These are phyloP conservation scores for Pomacea maculata DNA, from an alignment of 1,140 invertebrate species.

Conservation along the genomic window DNA sequence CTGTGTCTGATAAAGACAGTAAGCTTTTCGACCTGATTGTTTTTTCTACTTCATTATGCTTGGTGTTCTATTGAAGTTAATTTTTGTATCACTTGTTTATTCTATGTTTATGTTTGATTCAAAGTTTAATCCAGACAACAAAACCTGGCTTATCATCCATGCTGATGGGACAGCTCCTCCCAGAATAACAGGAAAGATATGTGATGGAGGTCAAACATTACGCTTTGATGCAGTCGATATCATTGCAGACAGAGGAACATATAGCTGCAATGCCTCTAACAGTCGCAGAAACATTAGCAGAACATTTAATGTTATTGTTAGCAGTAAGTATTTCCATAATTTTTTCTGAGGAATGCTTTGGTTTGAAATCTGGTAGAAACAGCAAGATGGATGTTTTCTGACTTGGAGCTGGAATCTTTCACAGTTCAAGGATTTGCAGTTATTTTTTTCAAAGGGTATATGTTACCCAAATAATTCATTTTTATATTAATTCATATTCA, in stretches of 20 bases:
- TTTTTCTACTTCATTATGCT: too few relatives aligned
- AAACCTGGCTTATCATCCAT: not conserved
- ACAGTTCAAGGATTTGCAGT: not conserved
- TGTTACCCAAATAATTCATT: not conserved
- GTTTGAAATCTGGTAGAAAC: not conserved
- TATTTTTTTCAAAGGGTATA: not conserved
- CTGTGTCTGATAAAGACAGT: too few relatives aligned
- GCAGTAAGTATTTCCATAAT: not conserved
- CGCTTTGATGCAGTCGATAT: not conserved
- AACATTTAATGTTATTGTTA: not conserved
- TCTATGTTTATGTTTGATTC: not conserved
- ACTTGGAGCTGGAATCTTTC: not conserved
- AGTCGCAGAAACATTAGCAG: not conserved
- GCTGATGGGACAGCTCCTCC: not conserved
- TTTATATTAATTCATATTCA: not conserved
- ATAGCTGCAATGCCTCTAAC: not conserved
- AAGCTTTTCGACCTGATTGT: too few relatives aligned
- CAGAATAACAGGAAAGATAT: not conserved
- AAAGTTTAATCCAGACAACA: not conserved
- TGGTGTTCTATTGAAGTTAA: not conserved
- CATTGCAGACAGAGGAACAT: not conserved
- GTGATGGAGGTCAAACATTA: not conserved
- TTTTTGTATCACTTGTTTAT: not conserved
- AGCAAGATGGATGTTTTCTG: not conserved
- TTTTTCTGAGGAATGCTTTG: not conserved